Conservation (phyloP, 1,140 invertebrate genomes). For the Drosophila punjabiensis region DNA sequence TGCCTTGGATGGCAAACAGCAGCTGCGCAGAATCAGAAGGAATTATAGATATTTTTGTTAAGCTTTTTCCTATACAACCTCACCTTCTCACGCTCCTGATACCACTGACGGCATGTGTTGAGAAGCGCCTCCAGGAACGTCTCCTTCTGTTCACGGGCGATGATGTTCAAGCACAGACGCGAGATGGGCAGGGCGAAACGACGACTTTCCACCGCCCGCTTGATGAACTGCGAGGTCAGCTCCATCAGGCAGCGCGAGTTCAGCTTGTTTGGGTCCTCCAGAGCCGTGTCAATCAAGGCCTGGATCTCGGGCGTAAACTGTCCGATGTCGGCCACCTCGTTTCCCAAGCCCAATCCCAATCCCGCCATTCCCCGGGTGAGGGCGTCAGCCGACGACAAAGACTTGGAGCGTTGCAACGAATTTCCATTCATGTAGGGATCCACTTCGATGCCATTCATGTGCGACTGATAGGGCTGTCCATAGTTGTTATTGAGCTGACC, state of each 20-base stretch:
- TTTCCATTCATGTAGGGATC: conserved; percentile 79
- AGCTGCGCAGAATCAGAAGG: conserved; percentile 41
- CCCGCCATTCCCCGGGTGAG: conserved; percentile 88
- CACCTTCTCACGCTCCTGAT: conserved; percentile 92
- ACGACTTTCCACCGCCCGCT: conserved; percentile 91
- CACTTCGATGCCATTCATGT: conserved; percentile 73
- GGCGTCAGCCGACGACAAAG: conserved; percentile 90
- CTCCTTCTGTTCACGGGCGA: conserved; percentile 94
- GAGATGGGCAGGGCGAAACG: conserved; percentile 92
- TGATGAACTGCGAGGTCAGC: conserved; percentile 92
- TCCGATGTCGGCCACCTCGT: conserved; percentile 90
- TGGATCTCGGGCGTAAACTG: conserved; percentile 91
- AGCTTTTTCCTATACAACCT: background rate
- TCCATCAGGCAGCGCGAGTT: conserved; percentile 93
- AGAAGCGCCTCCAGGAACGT: conserved; percentile 95
- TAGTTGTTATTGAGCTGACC: conserved; percentile 56
- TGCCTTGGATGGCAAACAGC: conserved; percentile 80
- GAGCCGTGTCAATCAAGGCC: conserved; percentile 89
- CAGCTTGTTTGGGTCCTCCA: conserved; percentile 92
- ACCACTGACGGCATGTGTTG: conserved; percentile 96
- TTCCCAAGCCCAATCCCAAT: conserved; percentile 86
- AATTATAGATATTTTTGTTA: background rate
- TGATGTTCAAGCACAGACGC: conserved; percentile 92
- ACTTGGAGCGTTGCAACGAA: conserved; percentile 90
- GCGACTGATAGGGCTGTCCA: conserved; percentile 66